A percentile compares a stretch with the other conserved stretches of the same genome.
Conservation (phyloP, 2,113 vertebrate genomes). For the Ochotona curzoniae region DNA sequence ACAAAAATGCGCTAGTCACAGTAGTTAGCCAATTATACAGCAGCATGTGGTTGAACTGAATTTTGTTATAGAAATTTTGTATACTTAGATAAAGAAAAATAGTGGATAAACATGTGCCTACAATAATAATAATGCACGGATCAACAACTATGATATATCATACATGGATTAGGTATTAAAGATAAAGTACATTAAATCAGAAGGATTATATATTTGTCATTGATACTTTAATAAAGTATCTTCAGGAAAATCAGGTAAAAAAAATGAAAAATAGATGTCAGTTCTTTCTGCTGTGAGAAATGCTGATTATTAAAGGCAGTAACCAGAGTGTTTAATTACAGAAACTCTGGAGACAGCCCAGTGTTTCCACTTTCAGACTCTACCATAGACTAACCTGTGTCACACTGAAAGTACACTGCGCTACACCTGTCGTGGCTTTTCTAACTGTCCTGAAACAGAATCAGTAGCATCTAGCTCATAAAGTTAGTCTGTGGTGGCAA, state of each 20-base stretch:
- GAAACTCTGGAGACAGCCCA: neutral
- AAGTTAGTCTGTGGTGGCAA: neutral
- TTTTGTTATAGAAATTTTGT: neutral
- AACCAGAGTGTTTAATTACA: neutral
- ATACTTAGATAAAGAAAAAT: neutral
- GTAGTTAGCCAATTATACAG: neutral
- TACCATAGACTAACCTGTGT: neutral
- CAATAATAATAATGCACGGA: neutral
- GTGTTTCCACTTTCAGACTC: neutral
- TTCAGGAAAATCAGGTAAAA: neutral
- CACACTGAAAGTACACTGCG: rapidly evolving
- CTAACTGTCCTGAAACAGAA: neutral
- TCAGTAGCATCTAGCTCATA: neutral
- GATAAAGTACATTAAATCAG: neutral
- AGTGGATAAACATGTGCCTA: neutral
- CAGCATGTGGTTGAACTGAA: neutral
- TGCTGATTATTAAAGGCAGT: neutral
- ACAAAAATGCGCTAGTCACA: neutral
- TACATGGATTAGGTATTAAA: neutral
- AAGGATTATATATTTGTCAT: neutral
- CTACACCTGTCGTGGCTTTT: neutral
- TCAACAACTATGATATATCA: neutral
- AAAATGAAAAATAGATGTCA: neutral
- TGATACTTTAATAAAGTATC: neutral
- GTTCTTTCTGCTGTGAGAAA: neutral